phyloP scores from a whole-genome alignment of 1,140 invertebrate species.

The Cyclargus thomasi region DNA sequence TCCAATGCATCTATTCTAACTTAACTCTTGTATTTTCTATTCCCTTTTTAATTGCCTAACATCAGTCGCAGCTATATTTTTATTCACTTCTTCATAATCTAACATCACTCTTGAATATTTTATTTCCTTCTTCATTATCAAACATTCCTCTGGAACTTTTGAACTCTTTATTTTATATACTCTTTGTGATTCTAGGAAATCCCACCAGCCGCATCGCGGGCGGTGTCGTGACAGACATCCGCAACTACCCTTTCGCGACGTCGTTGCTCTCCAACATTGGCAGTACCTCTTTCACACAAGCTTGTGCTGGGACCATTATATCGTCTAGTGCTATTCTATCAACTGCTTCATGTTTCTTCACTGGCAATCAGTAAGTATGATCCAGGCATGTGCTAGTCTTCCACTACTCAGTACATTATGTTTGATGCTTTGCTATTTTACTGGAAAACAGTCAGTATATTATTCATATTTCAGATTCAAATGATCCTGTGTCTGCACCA shows the following conservation, averaged over 20 bases:
- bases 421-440: background rate
- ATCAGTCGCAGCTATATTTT: too few species aligned
- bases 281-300: slow-evolving; percentile 28
- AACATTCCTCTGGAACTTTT: background rate
- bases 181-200: background rate
- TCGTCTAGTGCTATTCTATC: slow-evolving; percentile 42
- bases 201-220: slow-evolving; percentile 39
- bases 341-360: slow-evolving; percentile 50
- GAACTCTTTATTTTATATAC: too few species aligned
- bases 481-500: too few species aligned
- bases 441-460: too few species aligned
- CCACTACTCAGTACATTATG: background rate
- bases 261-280: slow-evolving; percentile 37
- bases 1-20: too few species aligned
- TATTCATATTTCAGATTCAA: too few species aligned
- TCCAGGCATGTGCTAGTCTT: too few species aligned
- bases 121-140: too few species aligned
- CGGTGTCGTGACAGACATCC: slow-evolving; percentile 29
- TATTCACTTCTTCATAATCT: too few species aligned
- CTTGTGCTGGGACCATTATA: slow-evolving; percentile 47
- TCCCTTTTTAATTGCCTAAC: too few species aligned
- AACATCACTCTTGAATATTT: too few species aligned
- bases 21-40: too few species aligned
- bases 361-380: background rate
- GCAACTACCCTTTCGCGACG: slow-evolving; percentile 37